Base-by-base conservation (phyloP, 2,797 vertebrate species). In the Pseudomugil gertrudae region DNA sequence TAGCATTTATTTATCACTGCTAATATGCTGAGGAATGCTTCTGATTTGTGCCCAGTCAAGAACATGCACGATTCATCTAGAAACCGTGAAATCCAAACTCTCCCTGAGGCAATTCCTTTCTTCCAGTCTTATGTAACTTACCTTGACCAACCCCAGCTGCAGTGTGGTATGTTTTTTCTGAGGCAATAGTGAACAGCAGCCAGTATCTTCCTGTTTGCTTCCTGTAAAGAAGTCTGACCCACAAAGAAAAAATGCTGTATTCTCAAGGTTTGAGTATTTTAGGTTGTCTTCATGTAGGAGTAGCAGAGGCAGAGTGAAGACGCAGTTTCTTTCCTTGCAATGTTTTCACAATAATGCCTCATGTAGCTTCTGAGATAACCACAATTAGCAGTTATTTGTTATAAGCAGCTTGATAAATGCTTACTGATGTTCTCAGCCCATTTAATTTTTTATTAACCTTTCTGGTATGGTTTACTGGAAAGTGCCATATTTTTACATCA, bases 101-200 rank as follows among this genome's bases (percentile, higher is more conserved):
- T 74, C 56, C 54, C 26, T 5, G 32, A 56, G 29, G 52, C 52
- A 26, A 10, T 26, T 65, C 11, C 17, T 26, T 67, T 30, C 50
- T 30, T 30, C 38, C 33, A 53, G 78, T 15, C 48, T 90, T 89
- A 79, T 57, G 40, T 76, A 85, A 84, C 72, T 58, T 32, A 43
- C 63, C 69, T 76, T 7, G 17, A 40, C 63, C 86, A 58, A 84
- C 75, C 77, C 76, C 57, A 15, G 64, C 57, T 78, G 63, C 67
- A 71, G 66, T 62, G 47, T 21, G 32, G 58, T 27, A 15, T 27
- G 15, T 76, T 59, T 82, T 56, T 36, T 36, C 52, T 64, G 66
- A 66, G 64, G 48, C 33, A 53, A 27, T 38, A 66, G 61, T 38
- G 43, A 74, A 23, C 9, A 21, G 40, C 7, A 43, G 40, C n/a